A percentile compares a stretch with the other conserved stretches of the same genome.
Conservation (phyloP, 2,888 invertebrate species). For the Teleiodes luculella region DNA sequence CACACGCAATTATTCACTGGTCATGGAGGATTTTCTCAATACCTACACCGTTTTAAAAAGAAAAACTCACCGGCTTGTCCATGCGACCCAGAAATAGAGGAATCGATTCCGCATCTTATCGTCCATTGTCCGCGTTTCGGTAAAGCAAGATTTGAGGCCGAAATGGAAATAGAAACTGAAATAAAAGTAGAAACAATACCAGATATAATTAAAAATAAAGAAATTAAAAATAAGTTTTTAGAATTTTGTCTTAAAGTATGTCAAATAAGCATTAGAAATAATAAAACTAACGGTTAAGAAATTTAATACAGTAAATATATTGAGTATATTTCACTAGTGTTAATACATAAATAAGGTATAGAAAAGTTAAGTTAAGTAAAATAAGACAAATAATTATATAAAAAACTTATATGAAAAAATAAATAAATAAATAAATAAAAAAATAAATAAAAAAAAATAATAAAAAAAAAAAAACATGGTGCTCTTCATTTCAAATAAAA, state of each 20-base stretch:
- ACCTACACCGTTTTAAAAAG: neutral
- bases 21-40: conserved; percentile 13
- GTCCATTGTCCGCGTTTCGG: neutral
- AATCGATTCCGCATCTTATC: neutral
- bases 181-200: neutral
- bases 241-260: neutral
- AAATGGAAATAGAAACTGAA: too few species aligned
- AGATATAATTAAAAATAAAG: neutral
- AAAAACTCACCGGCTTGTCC: conserved; percentile 15
- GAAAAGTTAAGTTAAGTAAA: too few species aligned
- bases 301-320: neutral
- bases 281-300: neutral
- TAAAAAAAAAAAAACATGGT: too few species aligned
- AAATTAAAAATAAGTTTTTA: neutral
- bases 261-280: neutral
- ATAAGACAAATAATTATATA: too few species aligned
- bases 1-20: conserved; percentile 5
- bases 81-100: conserved; percentile 7
- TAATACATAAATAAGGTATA: neutral
- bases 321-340: neutral
- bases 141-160: neutral
- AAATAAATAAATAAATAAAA: too few species aligned
- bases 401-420: too few species aligned
- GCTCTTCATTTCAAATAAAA: too few species aligned
- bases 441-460: too few species aligned